A percentile compares a stretch with the other conserved stretches of the same genome.
Conservation (phyloP, 2,797 vertebrate genomes). For the Gadopsis marmoratus region DNA sequence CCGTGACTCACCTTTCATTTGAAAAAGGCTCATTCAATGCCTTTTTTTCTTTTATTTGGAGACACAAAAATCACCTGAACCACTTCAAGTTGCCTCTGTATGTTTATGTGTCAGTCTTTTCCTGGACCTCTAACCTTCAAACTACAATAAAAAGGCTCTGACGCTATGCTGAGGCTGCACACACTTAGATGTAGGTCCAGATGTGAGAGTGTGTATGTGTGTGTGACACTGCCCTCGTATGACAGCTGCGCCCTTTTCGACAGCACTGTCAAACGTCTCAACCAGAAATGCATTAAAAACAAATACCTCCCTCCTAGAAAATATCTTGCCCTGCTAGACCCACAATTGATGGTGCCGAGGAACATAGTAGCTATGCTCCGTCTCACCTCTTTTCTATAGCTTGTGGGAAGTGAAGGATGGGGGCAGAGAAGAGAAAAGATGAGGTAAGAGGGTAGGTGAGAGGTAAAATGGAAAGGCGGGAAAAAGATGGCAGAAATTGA, state of each 20-base stretch:
- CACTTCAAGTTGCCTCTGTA: conserved; percentile 37
- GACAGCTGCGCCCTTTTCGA: conserved; percentile 66
- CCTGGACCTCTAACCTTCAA: conserved; percentile 45
- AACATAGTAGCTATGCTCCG: conserved; percentile 6
- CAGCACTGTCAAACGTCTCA: conserved; percentile 33
- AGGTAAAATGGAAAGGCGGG: conserved; percentile 37
- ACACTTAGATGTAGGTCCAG: conserved; percentile 37
- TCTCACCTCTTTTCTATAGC: conserved; percentile 23
- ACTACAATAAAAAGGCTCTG: conserved; percentile 37
- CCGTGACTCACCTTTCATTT: conserved; percentile 20
- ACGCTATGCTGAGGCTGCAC: conserved; percentile 25
- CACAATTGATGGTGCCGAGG: conserved; percentile 21
- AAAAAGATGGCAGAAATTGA: conserved; percentile 51
- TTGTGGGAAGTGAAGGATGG: conserved; percentile 10
- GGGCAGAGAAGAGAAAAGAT: conserved; percentile 5
- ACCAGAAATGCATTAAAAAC: conserved; percentile 24
- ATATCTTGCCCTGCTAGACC: not conserved
- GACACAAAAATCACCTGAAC: conserved; percentile 27
- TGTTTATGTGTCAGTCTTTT: conserved; percentile 38
- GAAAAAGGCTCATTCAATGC: conserved; percentile 14
- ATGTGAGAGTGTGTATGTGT: conserved; percentile 27
- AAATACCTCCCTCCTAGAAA: conserved; percentile 3
- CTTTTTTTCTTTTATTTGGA: conserved; percentile 26
- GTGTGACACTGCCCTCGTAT: conserved; percentile 25
- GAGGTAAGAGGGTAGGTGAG: conserved; percentile 23